Percentiles rank a stretch among this genome's conserved stretches.
Conservation (phyloP, 1,140 invertebrate species). For the Trachymyrmex cornetzi region DNA sequence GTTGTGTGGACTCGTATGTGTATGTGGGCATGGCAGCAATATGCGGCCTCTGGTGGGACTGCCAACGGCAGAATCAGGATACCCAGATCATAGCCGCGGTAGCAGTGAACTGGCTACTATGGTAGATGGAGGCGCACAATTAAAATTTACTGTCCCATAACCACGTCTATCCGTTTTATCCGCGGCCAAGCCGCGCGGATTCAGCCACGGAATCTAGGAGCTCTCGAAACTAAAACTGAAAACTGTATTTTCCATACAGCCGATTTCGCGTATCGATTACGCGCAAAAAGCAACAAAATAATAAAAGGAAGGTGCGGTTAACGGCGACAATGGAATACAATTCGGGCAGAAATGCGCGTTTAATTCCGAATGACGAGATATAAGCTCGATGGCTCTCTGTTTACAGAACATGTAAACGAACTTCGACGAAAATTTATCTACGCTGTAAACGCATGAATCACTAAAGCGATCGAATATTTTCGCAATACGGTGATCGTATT, state of each 20-base stretch:
- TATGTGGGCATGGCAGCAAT: conserved; percentile 38
- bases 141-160: conserved; percentile 79
- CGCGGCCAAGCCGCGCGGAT: conserved; percentile 22
- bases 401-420: background rate
- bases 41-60: conserved; percentile 57
- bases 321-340: conserved; percentile 21
- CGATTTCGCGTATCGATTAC: conserved; percentile 59
- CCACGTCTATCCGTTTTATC: conserved; percentile 69
- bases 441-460: background rate
- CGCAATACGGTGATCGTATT: background rate
- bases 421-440: conserved; percentile 4
- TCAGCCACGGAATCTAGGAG: conserved; percentile 24
- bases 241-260: conserved; percentile 39
- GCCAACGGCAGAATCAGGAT: conserved; percentile 69
- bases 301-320: background rate
- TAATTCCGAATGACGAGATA: conserved; percentile 12
- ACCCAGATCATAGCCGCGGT: conserved; percentile 67
- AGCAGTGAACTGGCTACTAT: conserved; percentile 53
- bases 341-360: background rate
- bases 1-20: background rate
- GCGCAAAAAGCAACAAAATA: conserved; percentile 13
- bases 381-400: conserved; percentile 21
- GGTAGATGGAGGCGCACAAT: conserved; percentile 71
- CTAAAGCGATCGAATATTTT: conserved; percentile 2
- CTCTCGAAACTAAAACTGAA: conserved; percentile 39